Base-by-base conservation (phyloP, 2,113 vertebrate genomes). In the Calyptomena viridis region DNA sequence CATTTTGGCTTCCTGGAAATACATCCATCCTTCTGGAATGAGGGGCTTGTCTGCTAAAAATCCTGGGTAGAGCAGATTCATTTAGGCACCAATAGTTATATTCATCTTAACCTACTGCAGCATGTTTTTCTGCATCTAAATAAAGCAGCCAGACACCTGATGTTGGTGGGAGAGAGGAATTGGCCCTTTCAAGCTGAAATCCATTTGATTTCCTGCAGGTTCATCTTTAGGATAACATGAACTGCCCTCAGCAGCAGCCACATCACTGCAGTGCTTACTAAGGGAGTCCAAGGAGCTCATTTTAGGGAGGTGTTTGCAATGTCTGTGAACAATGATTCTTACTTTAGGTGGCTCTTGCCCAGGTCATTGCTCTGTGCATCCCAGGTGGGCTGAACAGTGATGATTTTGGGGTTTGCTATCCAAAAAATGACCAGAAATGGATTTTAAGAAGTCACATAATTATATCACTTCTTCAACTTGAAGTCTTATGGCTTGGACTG, bases 281-380 rank as follows among this genome's bases (percentile, higher is more conserved):
- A 42, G n/a, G 37, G 20, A 84, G 35, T 9, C 52, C 27, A 15
- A 72, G 42, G 14, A 72, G 24, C 64, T 87, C 14, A 21, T 73
- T 64, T 33, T 59, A n/a, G 7, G 55, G 74, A 77, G 35, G 19
- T 64, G 28, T 47, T 68, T 64, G 33, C 27, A 19, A 11, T 24
- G 22, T 16, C 49, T 81, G 35, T 23, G 33, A 85, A 37, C 3
- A 2, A 12, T 6, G 1, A 9, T 39, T 93, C 53, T 42, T 52
- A 5, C 15, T 66, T 71, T 15, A 75, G 31, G 18, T 44, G 28
- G 33, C 63, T 46, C 24, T 55, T 73, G 37, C 12, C 21, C 11
- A 31, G 9, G 8, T 31, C 0, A 0, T 40, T 76, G 28, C 14
- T 56, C 16, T 40, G 44, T 33, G 27, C 9, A 14, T 20, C 33